Evolutionary conservation across 2,888 invertebrate species (phyloP).

Genomic region (Epinotia demarniana): DNA sequence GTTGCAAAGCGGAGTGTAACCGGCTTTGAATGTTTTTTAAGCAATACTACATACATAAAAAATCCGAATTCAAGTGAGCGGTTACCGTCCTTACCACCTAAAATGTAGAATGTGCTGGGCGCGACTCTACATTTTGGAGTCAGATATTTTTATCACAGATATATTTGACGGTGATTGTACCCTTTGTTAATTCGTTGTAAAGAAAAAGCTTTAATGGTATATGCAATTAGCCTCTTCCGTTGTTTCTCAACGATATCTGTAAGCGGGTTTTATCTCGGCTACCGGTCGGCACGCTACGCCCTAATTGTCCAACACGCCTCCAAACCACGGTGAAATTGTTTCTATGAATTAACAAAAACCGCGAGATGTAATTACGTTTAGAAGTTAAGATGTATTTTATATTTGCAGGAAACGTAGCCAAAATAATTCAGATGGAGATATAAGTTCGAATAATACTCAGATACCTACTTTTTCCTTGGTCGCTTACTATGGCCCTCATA

Average conservation of each 20-base stretch:
- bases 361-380: too few relatives aligned
- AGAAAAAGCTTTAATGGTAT: slow-evolving; percentile 46
- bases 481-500: too few relatives aligned
- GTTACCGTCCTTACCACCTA: not conserved
- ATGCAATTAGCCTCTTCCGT: slow-evolving; percentile 66
- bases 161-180: not conserved
- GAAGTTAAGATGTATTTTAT: too few relatives aligned
- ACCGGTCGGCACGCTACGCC: slow-evolving; percentile 57
- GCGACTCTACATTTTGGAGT: too few relatives aligned
- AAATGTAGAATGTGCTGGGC: not conserved
- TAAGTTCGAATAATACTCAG: too few relatives aligned
- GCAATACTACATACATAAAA: too few relatives aligned
- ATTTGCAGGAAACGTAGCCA: too few relatives aligned
- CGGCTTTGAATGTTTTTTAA: too few relatives aligned
- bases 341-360: slow-evolving; percentile 41
- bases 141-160: too few relatives aligned
- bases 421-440: too few relatives aligned
- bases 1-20: too few relatives aligned
- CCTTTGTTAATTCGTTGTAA: slow-evolving; percentile 35
- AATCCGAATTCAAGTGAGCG: not conserved
- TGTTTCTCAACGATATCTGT: slow-evolving; percentile 61
- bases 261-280: slow-evolving; percentile 61
- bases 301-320: slow-evolving; percentile 67
- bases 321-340: slow-evolving; percentile 54
- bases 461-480: too few relatives aligned